Percentiles rank a stretch among this genome's conserved stretches.
Evolutionary conservation across 2,888 invertebrate species (phyloP).

Genomic region (Sminthurinus aureus): DNA sequence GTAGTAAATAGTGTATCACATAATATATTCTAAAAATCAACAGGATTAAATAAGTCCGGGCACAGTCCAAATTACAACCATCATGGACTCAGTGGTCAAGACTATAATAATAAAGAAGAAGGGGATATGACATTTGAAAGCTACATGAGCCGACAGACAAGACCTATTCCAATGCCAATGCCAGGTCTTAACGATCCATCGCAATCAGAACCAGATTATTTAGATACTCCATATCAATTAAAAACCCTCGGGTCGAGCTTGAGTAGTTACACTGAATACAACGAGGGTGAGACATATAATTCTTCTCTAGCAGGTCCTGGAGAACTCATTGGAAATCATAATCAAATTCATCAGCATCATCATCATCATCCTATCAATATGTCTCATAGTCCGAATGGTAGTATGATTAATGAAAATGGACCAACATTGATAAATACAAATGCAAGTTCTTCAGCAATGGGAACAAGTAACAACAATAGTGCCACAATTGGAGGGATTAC

Average conservation of each 20-base stretch:
- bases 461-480: background rate
- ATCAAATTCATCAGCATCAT: background rate
- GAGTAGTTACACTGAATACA: slow-evolving; percentile 15
- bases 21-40: background rate
- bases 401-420: too few relatives aligned
- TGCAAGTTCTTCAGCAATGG: background rate
- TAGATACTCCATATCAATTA: slow-evolving; percentile 39
- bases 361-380: too few relatives aligned
- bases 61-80: background rate
- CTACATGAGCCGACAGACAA: slow-evolving; percentile 4
- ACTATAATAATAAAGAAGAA: background rate
- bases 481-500: background rate
- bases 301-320: background rate
- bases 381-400: too few relatives aligned
- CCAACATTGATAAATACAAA: too few relatives aligned
- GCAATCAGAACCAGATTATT: slow-evolving; percentile 6
- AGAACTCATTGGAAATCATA: background rate
- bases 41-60: background rate
- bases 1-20: too few relatives aligned
- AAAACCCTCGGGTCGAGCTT: slow-evolving; percentile 19
- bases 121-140: slow-evolving; percentile 18
- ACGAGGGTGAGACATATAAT: background rate
- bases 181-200: slow-evolving; percentile 16
- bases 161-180: slow-evolving; percentile 34
- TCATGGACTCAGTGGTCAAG: background rate